Percentiles rank a stretch among this genome's conserved stretches.
Conservation (phyloP, 2,113 vertebrate genomes). For the human region GRCh38 chr11:73438001-73438500, state of each 20-base stretch:
- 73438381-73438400: not conserved
- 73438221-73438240: constrained; percentile 26
- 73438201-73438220: not conserved
- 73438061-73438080: not conserved
- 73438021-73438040: not conserved
- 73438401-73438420: not conserved
- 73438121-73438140: no score
- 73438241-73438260: not conserved
- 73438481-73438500: constrained; percentile 4
- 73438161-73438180: constrained; percentile 9
- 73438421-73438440: not conserved
- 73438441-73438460: not conserved
- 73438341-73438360: constrained; percentile 22
- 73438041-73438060: not conserved
- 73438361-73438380: constrained; percentile 27
- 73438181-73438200: constrained; percentile 12
- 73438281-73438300: not conserved
- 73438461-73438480: not conserved
- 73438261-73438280: not conserved
- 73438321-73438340: not conserved
- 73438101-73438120: not conserved
- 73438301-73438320: constrained; percentile 9
- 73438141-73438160: not conserved
- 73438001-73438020: not conserved
- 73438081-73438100: constrained; percentile 18